Evolutionary conservation across 2,113 vertebrate genomes (phyloP).

Genomic region (Nymphicus hollandicus): DNA sequence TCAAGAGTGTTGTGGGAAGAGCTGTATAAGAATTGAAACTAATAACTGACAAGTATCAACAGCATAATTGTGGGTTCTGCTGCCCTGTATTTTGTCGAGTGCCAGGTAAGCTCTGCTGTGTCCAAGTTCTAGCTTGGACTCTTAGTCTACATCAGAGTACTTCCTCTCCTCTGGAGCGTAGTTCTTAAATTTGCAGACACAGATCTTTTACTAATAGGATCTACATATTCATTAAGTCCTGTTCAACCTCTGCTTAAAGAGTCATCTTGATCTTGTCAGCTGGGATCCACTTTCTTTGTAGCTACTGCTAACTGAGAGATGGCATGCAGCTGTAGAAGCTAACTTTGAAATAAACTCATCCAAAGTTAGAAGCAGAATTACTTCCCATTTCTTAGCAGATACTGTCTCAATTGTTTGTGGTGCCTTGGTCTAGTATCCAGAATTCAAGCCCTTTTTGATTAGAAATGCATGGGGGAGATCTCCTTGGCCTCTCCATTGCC

Average conservation of each 20-base stretch:
- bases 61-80: neutral
- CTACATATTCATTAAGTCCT: neutral
- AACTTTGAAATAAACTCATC: neutral
- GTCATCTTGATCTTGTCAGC: neutral
- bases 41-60: neutral
- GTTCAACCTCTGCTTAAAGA: neutral
- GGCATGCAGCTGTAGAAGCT: neutral
- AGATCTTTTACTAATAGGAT: neutral
- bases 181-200: neutral
- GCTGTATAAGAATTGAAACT: neutral
- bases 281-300: neutral
- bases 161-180: neutral
- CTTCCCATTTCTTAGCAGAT: neutral
- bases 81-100: neutral
- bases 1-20: neutral
- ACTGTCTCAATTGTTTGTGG: neutral
- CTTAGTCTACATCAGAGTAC: neutral
- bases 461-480: neutral
- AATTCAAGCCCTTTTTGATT: slow-evolving; percentile 77
- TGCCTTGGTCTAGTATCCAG: slow-evolving; percentile 74
- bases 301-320: neutral
- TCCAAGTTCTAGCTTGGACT: neutral
- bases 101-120: neutral
- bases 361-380: neutral
- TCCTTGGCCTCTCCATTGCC: slow-evolving; percentile 70